These are phyloP conservation scores for Drosophila rhopaloa DNA, from an alignment of 1,140 invertebrate genomes.

Conservation along the genomic window DNA sequence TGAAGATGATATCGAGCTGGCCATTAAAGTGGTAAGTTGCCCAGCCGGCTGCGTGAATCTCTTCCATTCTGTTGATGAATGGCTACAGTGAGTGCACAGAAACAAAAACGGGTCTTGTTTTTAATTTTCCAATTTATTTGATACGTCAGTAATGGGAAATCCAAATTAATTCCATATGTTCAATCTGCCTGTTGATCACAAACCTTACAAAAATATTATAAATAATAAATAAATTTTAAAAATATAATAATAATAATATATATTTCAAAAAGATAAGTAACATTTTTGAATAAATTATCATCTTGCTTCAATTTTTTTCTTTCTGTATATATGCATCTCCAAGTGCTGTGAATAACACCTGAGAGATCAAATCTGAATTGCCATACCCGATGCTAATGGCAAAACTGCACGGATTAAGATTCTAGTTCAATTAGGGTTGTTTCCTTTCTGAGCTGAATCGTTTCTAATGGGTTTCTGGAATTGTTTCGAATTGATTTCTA, in stretches of 20 bases:
- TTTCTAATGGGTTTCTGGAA: slow-evolving; percentile 25
- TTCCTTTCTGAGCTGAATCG: neutral
- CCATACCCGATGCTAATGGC: slow-evolving; percentile 22
- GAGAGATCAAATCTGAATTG: slow-evolving; percentile 15
- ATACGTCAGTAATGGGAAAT: neutral
- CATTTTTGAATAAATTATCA: too few species aligned
- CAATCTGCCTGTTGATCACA: too few species aligned
- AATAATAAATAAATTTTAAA: too few species aligned
- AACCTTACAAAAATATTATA: too few species aligned
- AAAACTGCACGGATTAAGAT: slow-evolving; percentile 25
- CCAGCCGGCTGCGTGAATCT: slow-evolving; percentile 7
- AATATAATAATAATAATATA: too few species aligned
- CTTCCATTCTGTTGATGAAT: slow-evolving; percentile 38
- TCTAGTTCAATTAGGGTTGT: slow-evolving; percentile 32
- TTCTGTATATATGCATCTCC: too few species aligned
- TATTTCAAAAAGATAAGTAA: neutral
- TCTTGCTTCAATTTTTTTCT: neutral
- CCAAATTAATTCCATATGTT: too few species aligned
- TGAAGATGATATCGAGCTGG: slow-evolving; percentile 96
- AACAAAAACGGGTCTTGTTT: neutral
- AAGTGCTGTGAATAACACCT: slow-evolving; percentile 18
- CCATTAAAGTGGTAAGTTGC: slow-evolving; percentile 90
- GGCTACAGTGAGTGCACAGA: neutral
- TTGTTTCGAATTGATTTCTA: slow-evolving; percentile 7
- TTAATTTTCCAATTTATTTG: neutral